These are phyloP conservation scores for Ceyx cyanopectus DNA, from an alignment of 2,113 vertebrate species.

Conservation along the genomic window DNA sequence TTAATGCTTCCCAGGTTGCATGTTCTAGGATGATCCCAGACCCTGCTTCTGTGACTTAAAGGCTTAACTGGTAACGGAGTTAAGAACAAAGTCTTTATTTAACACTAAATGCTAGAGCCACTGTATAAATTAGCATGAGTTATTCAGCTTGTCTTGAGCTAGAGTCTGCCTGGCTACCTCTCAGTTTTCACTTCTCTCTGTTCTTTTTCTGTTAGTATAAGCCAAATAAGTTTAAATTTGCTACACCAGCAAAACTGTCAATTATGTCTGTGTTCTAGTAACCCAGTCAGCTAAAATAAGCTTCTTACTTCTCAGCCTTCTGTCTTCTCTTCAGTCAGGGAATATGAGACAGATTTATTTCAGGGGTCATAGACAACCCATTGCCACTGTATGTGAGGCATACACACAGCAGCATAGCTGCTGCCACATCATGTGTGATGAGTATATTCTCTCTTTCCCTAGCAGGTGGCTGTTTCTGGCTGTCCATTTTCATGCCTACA, in stretches of 20 bases:
- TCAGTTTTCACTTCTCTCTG: conserved; percentile 1
- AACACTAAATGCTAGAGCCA: neutral
- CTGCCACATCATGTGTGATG: neutral
- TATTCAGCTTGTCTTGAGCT: neutral
- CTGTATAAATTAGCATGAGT: neutral
- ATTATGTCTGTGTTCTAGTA: conserved; percentile 4
- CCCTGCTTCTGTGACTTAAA: neutral
- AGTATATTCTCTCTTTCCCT: neutral
- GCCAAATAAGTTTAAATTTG: neutral
- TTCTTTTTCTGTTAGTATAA: conserved; percentile 9
- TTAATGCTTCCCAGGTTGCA: neutral
- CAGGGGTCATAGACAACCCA: neutral
- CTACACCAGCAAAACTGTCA: conserved; percentile 4
- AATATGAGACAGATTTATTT: conserved; percentile 32
- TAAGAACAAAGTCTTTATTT: neutral
- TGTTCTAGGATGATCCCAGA: neutral
- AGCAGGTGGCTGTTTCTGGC: conserved; percentile 58
- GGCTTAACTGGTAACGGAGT: neutral
- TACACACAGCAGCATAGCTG: neutral
- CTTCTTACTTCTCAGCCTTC: conserved; percentile 41
- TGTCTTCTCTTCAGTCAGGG: neutral
- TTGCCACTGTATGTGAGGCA: neutral
- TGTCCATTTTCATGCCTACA: conserved; percentile 36
- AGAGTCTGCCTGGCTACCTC: neutral
- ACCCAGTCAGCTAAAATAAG: conserved; percentile 43